Percentiles rank a stretch among this genome's conserved stretches.
These are phyloP conservation scores for Drosophila punjabiensis DNA, from an alignment of 1,140 invertebrate species.

Conservation along the genomic window DNA sequence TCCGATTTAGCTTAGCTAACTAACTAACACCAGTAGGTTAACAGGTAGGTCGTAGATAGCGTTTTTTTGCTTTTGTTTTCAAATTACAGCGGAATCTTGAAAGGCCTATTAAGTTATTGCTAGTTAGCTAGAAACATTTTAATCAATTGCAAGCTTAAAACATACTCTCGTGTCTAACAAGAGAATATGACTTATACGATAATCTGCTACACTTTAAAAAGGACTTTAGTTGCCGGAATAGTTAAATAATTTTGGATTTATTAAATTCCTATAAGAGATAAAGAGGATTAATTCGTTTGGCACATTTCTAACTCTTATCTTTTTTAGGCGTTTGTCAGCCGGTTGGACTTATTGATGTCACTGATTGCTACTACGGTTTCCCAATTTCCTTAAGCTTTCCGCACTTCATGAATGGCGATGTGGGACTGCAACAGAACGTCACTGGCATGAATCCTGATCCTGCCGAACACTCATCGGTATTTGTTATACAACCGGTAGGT, in stretches of 20 bases:
- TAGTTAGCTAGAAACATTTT: background rate
- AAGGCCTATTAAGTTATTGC: background rate
- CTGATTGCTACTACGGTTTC: constrained; percentile 93
- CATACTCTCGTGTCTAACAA: background rate
- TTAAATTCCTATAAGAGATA: too few species aligned
- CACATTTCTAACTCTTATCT: too few species aligned
- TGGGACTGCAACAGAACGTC: constrained; percentile 88
- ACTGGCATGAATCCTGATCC: constrained; percentile 90
- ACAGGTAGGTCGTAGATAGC: background rate
- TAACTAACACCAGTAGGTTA: too few species aligned
- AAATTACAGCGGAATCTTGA: background rate
- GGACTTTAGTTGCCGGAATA: background rate
- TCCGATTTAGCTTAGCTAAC: background rate
- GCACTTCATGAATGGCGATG: constrained; percentile 93
- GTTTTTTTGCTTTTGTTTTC: background rate
- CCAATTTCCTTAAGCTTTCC: constrained; percentile 94
- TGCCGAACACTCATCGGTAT: constrained; percentile 89
- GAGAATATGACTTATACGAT: background rate
- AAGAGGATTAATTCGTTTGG: background rate
- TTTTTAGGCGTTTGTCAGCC: constrained; percentile 88
- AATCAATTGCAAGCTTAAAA: background rate
- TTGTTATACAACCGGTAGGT: constrained; percentile 90
- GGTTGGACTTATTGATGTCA: constrained; percentile 91
- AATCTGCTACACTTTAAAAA: background rate
- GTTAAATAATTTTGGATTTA: background rate